Base-by-base conservation (phyloP, 2,888 invertebrate species). In the Ophonus ardosiacus region DNA sequence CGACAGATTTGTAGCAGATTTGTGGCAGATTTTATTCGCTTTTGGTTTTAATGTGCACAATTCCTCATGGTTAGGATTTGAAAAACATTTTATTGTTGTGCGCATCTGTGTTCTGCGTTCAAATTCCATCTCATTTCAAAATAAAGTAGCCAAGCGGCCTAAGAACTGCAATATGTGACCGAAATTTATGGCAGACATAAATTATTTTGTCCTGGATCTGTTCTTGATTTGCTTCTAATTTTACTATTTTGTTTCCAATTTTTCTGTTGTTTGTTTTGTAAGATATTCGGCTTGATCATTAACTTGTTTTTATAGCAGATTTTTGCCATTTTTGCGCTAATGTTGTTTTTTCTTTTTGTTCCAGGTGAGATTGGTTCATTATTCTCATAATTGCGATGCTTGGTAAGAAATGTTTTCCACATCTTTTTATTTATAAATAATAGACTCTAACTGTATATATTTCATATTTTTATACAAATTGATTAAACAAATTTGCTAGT, bases 131-230 rank as follows among this genome's bases (percentile, higher is more conserved):
- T 40, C 71, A 74, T 74, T 74, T 74, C 71, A 74, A 74, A 74
- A 74, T 78, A 78, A 51, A 78, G 78, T 78, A n/a, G 78, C 78
- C 3, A 31, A 31, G 3, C 31, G 31, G 78, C 24, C 57, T 78
- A 57, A 57, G 59, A 57, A 57, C 59, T 78, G 57, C 56, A 78
- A 78, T 57, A 78, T 78, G 78, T 57, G 78, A 78, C 57, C 56
- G 78, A 78, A 78, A 78, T 78, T 78, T 78, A 78, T 59, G 59
- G 31, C 78, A 8, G 31, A 56, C 78, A 78, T 78, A 78, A 78
- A 78, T 78, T 78, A 78, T 78, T 78, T 57, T 59, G 78, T 78
- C 78, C 78, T 78, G 78, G 17, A 78, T 78, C 78, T 78, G 78
- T 78, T 78, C 59, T 59, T 78, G 57, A 78, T 78, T 57, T 78